These are phyloP conservation scores for Characodon lateralis DNA, from an alignment of 2,797 vertebrate species.

Conservation along the genomic window DNA sequence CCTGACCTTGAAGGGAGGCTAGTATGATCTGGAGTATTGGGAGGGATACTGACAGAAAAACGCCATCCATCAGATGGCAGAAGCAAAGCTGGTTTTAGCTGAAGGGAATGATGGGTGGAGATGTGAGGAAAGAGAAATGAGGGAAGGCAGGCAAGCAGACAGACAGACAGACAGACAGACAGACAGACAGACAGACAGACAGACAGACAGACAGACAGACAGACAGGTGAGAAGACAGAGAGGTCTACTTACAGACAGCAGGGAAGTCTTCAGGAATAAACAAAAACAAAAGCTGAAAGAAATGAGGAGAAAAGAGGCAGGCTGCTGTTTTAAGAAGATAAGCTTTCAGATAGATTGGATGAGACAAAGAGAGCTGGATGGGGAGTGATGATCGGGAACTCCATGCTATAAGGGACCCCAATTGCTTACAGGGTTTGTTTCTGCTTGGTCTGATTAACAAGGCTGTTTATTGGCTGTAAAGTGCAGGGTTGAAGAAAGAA, in stretches of 20 bases:
- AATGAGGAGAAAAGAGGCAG: constrained; percentile 31
- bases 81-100: constrained; percentile 50
- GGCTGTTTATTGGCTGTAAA: constrained; percentile 55
- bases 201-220: constrained; percentile 46
- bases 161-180: constrained; percentile 56
- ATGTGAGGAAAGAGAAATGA: constrained; percentile 63
- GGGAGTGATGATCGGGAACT: constrained; percentile 45
- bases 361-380: constrained; percentile 30
- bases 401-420: constrained; percentile 34
- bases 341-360: constrained; percentile 54
- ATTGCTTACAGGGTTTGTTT: constrained; percentile 64
- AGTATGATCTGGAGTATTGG: constrained; percentile 20
- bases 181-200: constrained; percentile 62
- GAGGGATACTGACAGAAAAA: constrained; percentile 10
- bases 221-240: constrained; percentile 65
- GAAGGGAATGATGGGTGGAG: constrained; percentile 65
- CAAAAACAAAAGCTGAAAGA: constrained; percentile 45
- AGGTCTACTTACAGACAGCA: constrained; percentile 56
- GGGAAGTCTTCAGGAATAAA: constrained; percentile 46
- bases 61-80: constrained; percentile 45
- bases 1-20: constrained; percentile 55
- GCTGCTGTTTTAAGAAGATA: constrained; percentile 66
- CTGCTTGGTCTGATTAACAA: constrained; percentile 67
- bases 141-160: constrained; percentile 28
- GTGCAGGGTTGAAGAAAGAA: constrained; percentile 29